Percentiles rank a stretch among this genome's conserved stretches.
Conservation (phyloP, 1,140 invertebrate species). For the Drosophila biarmipes region DNA sequence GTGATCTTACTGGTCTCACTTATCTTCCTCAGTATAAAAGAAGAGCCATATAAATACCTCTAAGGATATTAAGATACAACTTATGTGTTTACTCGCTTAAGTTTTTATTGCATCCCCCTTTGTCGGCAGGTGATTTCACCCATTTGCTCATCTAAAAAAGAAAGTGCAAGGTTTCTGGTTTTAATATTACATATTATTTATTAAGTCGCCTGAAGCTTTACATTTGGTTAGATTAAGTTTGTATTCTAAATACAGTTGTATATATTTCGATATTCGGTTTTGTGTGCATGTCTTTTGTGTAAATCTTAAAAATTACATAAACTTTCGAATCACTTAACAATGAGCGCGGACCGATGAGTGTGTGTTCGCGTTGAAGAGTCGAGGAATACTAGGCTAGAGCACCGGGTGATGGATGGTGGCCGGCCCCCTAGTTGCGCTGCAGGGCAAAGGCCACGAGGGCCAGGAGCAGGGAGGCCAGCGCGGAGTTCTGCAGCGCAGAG, state of each 20-base stretch:
- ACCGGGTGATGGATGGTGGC: slow-evolving; percentile 47
- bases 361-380: slow-evolving; percentile 40
- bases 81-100: not conserved
- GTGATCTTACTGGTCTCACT: not conserved
- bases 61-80: not conserved
- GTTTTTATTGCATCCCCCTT: not conserved
- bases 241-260: slow-evolving; percentile 34
- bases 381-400: slow-evolving; percentile 64
- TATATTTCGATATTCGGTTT: slow-evolving; percentile 54
- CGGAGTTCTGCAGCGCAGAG: slow-evolving; percentile 37
- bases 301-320: slow-evolving; percentile 42
- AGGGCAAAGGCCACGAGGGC: slow-evolving; percentile 56
- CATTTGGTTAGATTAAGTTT: slow-evolving; percentile 59
- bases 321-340: slow-evolving; percentile 54
- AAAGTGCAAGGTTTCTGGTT: not conserved
- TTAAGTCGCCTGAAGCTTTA: slow-evolving; percentile 53
- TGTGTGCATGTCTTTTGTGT: slow-evolving; percentile 8
- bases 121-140: not conserved
- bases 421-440: slow-evolving; percentile 45
- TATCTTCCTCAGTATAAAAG: not conserved
- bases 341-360: slow-evolving; percentile 25
- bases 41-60: not conserved
- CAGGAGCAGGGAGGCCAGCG: slow-evolving; percentile 51
- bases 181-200: slow-evolving; percentile 47
- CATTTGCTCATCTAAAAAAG: not conserved